Conservation (phyloP, 2,888 invertebrate genomes). For the Lepidocyrtoides sp. region DNA sequence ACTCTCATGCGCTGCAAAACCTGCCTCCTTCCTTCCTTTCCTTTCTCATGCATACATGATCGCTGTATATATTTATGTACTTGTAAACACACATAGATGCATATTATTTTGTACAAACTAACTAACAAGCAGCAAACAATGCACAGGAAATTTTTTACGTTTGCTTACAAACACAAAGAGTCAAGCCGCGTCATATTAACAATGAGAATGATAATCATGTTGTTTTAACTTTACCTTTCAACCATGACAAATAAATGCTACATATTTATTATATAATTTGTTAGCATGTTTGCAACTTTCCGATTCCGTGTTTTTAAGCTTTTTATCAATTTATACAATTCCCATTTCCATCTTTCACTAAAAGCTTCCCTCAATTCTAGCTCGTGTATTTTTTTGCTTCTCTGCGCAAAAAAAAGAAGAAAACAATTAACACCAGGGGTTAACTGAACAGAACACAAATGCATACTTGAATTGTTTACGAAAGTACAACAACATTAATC, state of each 20-base stretch:
- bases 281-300: too few species aligned
- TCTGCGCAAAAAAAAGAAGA: too few species aligned
- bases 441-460: too few species aligned
- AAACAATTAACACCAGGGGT: too few species aligned
- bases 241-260: slow-evolving; percentile 34
- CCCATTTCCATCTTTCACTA: too few species aligned
- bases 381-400: too few species aligned
- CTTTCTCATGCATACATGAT: slow-evolving; percentile 50
- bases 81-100: not conserved
- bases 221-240: slow-evolving; percentile 2
- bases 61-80: not conserved
- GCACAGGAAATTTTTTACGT: not conserved
- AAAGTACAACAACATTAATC: too few species aligned
- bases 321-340: not conserved
- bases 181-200: slow-evolving; percentile 1
- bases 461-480: too few species aligned
- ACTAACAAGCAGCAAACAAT: too few species aligned
- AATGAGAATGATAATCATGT: not conserved
- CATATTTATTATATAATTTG: not conserved
- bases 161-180: not conserved
- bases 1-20: slow-evolving; percentile 77
- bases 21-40: slow-evolving; percentile 73
- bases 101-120: too few species aligned
- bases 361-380: too few species aligned
- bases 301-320: not conserved